Evolutionary conservation across 37 sponge, comb jelly and placozoan genomes (phyloP).

Genomic region (Amphimedon queenslandica): DNA sequence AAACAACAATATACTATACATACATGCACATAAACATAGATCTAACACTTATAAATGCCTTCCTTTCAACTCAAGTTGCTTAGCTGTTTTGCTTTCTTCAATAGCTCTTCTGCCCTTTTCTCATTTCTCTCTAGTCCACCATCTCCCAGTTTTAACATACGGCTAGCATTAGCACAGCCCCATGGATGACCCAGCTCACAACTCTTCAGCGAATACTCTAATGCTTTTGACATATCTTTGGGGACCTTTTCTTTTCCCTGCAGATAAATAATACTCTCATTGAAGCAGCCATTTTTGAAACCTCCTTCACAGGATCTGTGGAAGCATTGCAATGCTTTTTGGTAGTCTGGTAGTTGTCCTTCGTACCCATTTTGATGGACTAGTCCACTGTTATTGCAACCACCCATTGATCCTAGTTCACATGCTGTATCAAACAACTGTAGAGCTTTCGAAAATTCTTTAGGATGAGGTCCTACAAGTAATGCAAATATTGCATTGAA

Average conservation of each 20-base stretch:
- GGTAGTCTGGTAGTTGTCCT: background rate
- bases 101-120: conserved; percentile 13
- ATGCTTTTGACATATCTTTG: conserved; percentile 49
- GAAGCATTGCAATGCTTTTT: conserved; percentile 21
- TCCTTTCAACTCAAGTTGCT: background rate
- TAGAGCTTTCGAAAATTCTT: conserved; percentile 45
- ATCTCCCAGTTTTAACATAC: conserved; percentile 43
- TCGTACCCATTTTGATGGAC: conserved; percentile 20
- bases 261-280: conserved; percentile 38
- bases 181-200: conserved; percentile 52
- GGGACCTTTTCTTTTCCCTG: conserved; percentile 13
- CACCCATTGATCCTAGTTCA: conserved; percentile 26
- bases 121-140: conserved; percentile 18
- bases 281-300: conserved; percentile 54
- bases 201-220: conserved; percentile 35
- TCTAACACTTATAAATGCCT: background rate
- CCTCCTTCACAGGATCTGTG: conserved; percentile 19
- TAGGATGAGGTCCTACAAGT: too few species aligned
- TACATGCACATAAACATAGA: background rate
- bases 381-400: conserved; percentile 62
- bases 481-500: too few species aligned
- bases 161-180: conserved; percentile 54
- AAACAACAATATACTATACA: too few species aligned
- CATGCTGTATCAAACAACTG: conserved; percentile 18
- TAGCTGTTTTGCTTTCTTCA: conserved; percentile 23